Evolutionary conservation across 2,888 invertebrate genomes (phyloP), one percentile per base, ranked within the genome.

Genomic region (Furcula furcula): DNA sequence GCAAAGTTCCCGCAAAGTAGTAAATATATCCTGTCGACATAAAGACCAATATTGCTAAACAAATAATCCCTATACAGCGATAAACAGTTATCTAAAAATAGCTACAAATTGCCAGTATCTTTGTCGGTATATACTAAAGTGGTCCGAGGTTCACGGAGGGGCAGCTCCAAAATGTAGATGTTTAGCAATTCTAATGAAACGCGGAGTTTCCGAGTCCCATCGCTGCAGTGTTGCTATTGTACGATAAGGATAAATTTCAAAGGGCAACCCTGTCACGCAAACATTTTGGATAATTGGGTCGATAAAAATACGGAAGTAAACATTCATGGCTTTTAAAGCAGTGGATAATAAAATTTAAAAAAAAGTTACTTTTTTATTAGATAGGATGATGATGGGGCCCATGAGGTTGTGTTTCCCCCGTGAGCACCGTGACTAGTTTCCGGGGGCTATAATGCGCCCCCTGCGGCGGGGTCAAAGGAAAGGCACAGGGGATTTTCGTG

Each of bases 161-260:
- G 61, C 56, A 55, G 51, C 53, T 56, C 52, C 47, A 54, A 53
- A 50, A 59, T 61, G 63, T 47, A 52, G 34, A 54, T 62, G 55
- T 58, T 69, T 73, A 67, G 72, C 67, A 73, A 75, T 73, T 68
- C 75, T 74, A 75, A 76, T 75, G 55, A 51, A 55, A 55, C 46
- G 52, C 36, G 50, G 37, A n/a, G 40, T 20, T 50, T 46, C 46
- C 49, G 51, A 40, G 41, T 46, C 54, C 54, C 52, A 56, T 58
- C 51, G 50, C 53, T 63, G 59, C 64, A 63, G 53, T 52, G 53
- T 60, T 53, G 55, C 57, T 59, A 56, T 59, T 59, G 48, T 53
- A 46, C 46, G 47, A 48, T 55, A 42, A 35, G 48, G 41, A 52
- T 58, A 59, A 66, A 67, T 59, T 59, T 54, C 50, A 57, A 62